Evolutionary conservation across 2,113 vertebrate species (phyloP), one percentile per base, ranked within the genome.

Genomic region (Lathamus discolor): DNA sequence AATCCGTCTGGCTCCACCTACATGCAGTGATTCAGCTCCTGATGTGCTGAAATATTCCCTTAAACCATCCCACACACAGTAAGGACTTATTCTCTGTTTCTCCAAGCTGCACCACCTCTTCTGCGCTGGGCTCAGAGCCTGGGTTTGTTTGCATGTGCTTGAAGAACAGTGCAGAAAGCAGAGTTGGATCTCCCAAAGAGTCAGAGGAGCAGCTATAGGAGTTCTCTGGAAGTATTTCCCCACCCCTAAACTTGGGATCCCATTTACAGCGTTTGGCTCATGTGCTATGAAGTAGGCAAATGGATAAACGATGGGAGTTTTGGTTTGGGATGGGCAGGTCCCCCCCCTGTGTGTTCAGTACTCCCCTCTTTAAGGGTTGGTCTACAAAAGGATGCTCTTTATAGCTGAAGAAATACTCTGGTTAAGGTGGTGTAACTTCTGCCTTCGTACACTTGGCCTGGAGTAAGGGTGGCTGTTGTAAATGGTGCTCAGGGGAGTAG

Each of bases 1-100:
- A 88, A 86, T 97, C 96, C 5, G 80, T 90, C 95, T 96, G 92
- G 95, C 96, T 97, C 95, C 95, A 86, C 96, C 96, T 70, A 77
- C 95, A 67, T 77, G 88, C 86, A 70, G 61, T 97, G 95, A 96
- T 95, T 97, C 96, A 96, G 95, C 96, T 97, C 95, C 95, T 92
- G 92, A 90, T 95, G 96, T 94, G 94, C 96, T 94, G 91, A 94
- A 92, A 92, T 88, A 92, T 62, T 95, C 95, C 67, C 63, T 41
- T 64, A 37, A 86, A 59, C 83, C 96, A 95, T 95, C 96, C 96
- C 95, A 95, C 96, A 80, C 90, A 88, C 88, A 27, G 49, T 28
- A 37, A 93, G 73, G 91, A n/a, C 68, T 90, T 90, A 14, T 67
- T 83, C 81, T 83, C 28, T 83, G 11, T 16, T 90, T 52, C 57